Base-by-base conservation (phyloP, 2,888 invertebrate genomes). In the Exocentrus adspersus region DNA sequence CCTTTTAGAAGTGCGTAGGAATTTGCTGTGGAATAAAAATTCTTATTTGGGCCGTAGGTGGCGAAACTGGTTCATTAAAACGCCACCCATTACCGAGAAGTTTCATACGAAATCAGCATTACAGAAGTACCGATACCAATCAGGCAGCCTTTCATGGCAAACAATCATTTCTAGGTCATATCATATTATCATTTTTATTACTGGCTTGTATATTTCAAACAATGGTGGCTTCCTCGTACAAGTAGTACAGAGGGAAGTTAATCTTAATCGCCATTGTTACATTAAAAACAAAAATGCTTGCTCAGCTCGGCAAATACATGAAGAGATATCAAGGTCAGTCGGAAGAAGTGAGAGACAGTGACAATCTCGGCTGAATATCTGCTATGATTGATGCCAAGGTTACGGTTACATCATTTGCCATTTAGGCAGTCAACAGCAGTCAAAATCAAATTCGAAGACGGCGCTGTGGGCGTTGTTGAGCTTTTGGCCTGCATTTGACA, bases 131-230 rank as follows among this genome's bases (percentile, higher is more conserved):
- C 45, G 16, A 53, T 41, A 48, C 17, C 41, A 53, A 53, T 48
- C n/a, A 10, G 48, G 37, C 32, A 9, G 12, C 14, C 45, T 60
- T 53, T 46, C 19, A 48, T 42, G 42, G 54, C 42, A 12, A 54
- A 53, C 60, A 50, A 56, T 50, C 28, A 50, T 24, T 28, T 61
- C 54, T 61, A 61, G 61, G 61, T 45, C 61, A 41, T 16, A 41
- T 19, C 17, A 54, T 48, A 61, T 61, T 54, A 61, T 21, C 61
- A 54, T 61, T 61, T 54, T 48, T 37, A 61, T 61, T 56, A n/a
- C 3, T 24, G 4, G 4, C 14, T 19, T 9, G 45, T 53, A 41
- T 20, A 19, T 41, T 32, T 17, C 14, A 32, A 58, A 58, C 48
- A 58, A 58, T 61, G 42, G 41, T 12, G 10, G 48, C 30, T 61